phyloP scores from a whole-genome alignment of 2,113 vertebrate genomes.

The rat (Rattus norvegicus) region GRCr8 NC_086039.1:117301001-117301500 shows the following conservation, averaged over 20 bases:
- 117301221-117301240: background rate
- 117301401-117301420: background rate
- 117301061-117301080: background rate
- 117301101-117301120: background rate
- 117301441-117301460: background rate
- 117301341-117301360: background rate
- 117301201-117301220: background rate
- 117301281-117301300: background rate
- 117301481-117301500: too few relatives aligned
- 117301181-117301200: background rate
- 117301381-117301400: background rate
- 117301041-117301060: background rate
- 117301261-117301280: background rate
- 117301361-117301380: background rate
- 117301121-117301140: background rate
- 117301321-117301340: background rate
- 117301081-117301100: background rate
- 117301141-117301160: background rate
- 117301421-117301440: background rate
- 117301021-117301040: background rate
- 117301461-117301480: background rate
- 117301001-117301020: rapidly evolving
- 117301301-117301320: background rate
- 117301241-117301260: background rate
- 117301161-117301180: background rate